Evolutionary conservation across 1,140 invertebrate genomes (phyloP).

Genomic region (Plutomurus gul): DNA sequence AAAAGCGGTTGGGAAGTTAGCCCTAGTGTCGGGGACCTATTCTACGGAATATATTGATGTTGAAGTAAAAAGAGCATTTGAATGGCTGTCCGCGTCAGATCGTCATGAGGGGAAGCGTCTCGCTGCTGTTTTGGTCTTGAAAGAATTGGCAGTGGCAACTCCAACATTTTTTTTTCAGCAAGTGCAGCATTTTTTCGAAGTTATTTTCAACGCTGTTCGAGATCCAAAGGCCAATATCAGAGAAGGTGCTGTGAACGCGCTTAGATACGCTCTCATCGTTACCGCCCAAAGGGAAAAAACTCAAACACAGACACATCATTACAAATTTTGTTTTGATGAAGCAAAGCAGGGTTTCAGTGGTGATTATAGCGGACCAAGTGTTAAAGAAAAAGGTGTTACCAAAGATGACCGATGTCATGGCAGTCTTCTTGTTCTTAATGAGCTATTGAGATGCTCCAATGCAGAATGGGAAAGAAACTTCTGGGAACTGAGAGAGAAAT

Average conservation of each 20-base stretch:
- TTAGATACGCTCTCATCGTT: constrained; percentile 89
- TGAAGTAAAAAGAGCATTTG: constrained; percentile 92
- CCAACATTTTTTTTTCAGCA: constrained; percentile 99
- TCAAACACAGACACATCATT: constrained; percentile 81
- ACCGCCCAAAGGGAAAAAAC: constrained; percentile 91
- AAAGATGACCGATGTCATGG: constrained; percentile 92
- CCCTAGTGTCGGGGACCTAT: constrained; percentile 87
- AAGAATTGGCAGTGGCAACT: constrained; percentile 92
- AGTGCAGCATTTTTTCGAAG: constrained; percentile 93
- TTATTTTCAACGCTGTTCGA: constrained; percentile 88
- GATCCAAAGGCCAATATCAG: constrained; percentile 91
- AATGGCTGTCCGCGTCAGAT: constrained; percentile 84
- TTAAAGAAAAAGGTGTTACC: constrained; percentile 75
- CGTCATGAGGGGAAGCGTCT: constrained; percentile 86
- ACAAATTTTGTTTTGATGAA: constrained; percentile 88
- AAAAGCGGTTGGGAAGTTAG: constrained; percentile 88
- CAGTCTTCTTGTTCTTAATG: constrained; percentile 90
- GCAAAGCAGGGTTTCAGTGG: constrained; percentile 80
- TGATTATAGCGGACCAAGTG: constrained; percentile 54
- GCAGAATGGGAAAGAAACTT: constrained; percentile 83
- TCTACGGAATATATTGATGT: constrained; percentile 95
- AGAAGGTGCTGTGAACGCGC: constrained; percentile 88
- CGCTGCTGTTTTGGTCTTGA: constrained; percentile 87
- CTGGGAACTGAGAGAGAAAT: constrained; percentile 62
- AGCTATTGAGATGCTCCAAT: constrained; percentile 90